Percentiles rank a stretch among this genome's conserved stretches.
Conservation (phyloP, 2,113 vertebrate genomes). For the Chaetorhynchus papuensis region DNA sequence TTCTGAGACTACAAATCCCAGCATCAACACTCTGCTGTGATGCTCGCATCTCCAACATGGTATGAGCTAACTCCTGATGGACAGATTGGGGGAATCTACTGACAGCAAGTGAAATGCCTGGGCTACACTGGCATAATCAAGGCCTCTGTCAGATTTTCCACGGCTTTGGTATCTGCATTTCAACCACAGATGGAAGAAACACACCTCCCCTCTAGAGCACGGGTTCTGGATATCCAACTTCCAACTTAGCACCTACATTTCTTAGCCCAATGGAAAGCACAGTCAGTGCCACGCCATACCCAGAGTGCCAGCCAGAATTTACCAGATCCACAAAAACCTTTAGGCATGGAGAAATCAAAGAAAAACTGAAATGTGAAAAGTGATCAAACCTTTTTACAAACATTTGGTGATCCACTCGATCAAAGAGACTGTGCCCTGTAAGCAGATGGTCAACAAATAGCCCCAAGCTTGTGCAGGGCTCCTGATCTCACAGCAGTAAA, state of each 20-base stretch:
- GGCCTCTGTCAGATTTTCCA: not conserved
- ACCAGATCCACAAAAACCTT: not conserved
- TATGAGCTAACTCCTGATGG: not conserved
- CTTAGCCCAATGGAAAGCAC: not conserved
- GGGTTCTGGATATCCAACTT: not conserved
- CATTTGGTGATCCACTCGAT: not conserved
- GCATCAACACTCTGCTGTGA: not conserved
- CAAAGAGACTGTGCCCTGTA: not conserved
- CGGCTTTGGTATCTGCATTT: not conserved
- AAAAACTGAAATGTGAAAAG: not conserved
- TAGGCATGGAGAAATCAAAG: not conserved
- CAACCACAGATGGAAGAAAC: not conserved
- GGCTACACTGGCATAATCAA: not conserved
- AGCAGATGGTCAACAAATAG: not conserved
- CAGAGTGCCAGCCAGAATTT: not conserved
- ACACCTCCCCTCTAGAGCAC: not conserved
- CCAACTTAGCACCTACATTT: not conserved
- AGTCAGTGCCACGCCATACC: not conserved
- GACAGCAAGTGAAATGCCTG: not conserved
- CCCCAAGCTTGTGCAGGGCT: not conserved
- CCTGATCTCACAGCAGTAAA: rapidly evolving
- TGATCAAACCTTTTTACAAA: not conserved
- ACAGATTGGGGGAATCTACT: rapidly evolving
- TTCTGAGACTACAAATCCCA: not conserved
- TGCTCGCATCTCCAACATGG: rapidly evolving